Evolutionary conservation across 2,113 vertebrate genomes (phyloP).

Genomic region (Nannobrachium achirus): DNA sequence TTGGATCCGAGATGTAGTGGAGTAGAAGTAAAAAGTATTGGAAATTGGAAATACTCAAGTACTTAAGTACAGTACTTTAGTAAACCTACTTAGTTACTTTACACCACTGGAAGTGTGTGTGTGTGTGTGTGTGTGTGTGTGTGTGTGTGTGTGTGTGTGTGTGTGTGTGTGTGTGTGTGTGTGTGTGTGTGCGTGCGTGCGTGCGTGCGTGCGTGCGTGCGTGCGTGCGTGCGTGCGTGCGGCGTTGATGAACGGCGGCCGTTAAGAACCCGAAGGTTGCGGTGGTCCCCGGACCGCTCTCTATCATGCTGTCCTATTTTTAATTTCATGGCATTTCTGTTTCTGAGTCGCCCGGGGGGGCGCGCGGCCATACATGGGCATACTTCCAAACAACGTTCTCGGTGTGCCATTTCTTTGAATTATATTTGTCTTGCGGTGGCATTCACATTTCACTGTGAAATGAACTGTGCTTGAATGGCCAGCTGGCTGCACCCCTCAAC

Average conservation of each 20-base stretch:
- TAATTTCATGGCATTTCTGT: slow-evolving; percentile 82
- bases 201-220: background rate
- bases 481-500: slow-evolving; percentile 70
- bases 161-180: slow-evolving; percentile 20
- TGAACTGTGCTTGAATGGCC: slow-evolving; percentile 77
- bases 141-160: slow-evolving; percentile 23
- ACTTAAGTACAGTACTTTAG: too few species aligned
- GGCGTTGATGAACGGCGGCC: slow-evolving; percentile 61
- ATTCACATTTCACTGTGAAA: slow-evolving; percentile 80
- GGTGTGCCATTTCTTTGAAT: slow-evolving; percentile 76
- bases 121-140: background rate
- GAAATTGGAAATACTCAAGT: too few species aligned
- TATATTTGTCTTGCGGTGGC: slow-evolving; percentile 78
- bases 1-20: too few species aligned
- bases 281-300: slow-evolving; percentile 72
- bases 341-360: slow-evolving; percentile 67
- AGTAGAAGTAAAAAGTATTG: too few species aligned
- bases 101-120: background rate
- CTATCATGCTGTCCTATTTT: slow-evolving; percentile 81
- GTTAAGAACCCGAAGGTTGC: slow-evolving; percentile 70
- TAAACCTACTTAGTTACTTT: too few species aligned
- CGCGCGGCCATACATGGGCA: slow-evolving; percentile 69
- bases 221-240: too few species aligned
- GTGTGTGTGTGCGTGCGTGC: slow-evolving; percentile 3
- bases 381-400: slow-evolving; percentile 74